phyloP scores from a whole-genome alignment of 2,888 invertebrate species.

The Agrotis clavis region DNA sequence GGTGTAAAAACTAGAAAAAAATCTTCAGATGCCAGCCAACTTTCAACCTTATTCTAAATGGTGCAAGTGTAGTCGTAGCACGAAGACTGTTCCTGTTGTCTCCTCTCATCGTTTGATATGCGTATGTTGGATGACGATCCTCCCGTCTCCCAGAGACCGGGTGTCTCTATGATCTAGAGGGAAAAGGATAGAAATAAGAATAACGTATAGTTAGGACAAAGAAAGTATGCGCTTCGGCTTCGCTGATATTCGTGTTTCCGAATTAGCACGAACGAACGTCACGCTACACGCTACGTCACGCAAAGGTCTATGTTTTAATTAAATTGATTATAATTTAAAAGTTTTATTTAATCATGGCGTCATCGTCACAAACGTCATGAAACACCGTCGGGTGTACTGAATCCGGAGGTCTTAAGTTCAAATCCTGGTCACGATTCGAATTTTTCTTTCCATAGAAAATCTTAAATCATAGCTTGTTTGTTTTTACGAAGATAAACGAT shows the following conservation, averaged over 20 bases:
- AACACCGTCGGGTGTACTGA: no score
- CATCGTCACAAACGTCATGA: no score
- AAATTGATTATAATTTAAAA: no score
- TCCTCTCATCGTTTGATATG: conserved; percentile 77
- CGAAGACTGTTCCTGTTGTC: conserved; percentile 76
- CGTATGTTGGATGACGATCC: conserved; percentile 86
- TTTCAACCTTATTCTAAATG: conserved; percentile 75
- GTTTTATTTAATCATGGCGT: no score
- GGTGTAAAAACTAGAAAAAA: conserved; percentile 34
- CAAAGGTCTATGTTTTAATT: no score
- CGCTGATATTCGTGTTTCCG: not conserved
- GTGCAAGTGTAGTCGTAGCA: conserved; percentile 84
- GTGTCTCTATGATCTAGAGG: conserved; percentile 97
- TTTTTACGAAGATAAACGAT: not conserved
- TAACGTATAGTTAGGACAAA: not conserved
- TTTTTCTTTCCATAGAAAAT: not conserved
- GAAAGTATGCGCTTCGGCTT: not conserved
- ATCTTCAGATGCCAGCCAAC: conserved; percentile 61
- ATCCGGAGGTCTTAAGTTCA: no score
- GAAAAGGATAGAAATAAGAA: conserved; percentile 12
- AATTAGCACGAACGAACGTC: not conserved
- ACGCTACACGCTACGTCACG: no score
- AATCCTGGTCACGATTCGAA: no score
- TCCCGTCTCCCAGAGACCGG: conserved; percentile 94
- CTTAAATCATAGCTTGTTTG: not conserved